Evolutionary conservation across 2,797 vertebrate genomes (phyloP), one percentile per base, ranked within the genome.

Genomic region (Microcaecilia unicolor): DNA sequence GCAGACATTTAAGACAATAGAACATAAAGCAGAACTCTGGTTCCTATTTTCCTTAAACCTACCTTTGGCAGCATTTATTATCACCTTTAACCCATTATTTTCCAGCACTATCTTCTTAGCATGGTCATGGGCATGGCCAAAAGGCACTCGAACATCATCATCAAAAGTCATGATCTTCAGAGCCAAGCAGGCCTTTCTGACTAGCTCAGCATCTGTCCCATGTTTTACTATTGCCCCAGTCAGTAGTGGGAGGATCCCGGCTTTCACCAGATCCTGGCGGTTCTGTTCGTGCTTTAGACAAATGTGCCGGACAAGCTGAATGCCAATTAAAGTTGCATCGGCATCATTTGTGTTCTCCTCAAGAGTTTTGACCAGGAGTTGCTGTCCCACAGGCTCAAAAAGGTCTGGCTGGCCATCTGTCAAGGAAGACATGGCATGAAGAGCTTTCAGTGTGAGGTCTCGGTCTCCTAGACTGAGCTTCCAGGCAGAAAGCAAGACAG

Each of bases 211-310:
- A 0, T 60, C 55, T 29, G 7, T 8, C 0, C 61, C 27, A 5
- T 94, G 88, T 26, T 9, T 70, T 4, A 31, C 11, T 1, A 90
- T 64, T 13, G 86, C 80, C 0, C 43, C 41, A 0, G 82, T 86
- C 20, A 99, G 78, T 2, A 88, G 58, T 0, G 81, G 51, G 23
- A 98, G 62, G 24, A 85, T 24, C 0, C 93, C 89, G 0, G 54
- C 79, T 57, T 83, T 88, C 9, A 93, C 89, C 19, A 98, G 64
- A 67, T 64, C 79, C 73, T 93, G 93, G 5, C 93, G 59, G 53
- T 98, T 98, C 58, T 77, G 87, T 70, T 99, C 96, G 1, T 99
- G 96, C 22, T 93, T 94, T 53, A 97, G 64, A 43, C 90, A 92
- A 56, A 78, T 85, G 3, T 87, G 77, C 1, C 89, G 81, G 2